phyloP scores from a whole-genome alignment of 2,888 invertebrate species.

The Tanypteryx hageni region DNA sequence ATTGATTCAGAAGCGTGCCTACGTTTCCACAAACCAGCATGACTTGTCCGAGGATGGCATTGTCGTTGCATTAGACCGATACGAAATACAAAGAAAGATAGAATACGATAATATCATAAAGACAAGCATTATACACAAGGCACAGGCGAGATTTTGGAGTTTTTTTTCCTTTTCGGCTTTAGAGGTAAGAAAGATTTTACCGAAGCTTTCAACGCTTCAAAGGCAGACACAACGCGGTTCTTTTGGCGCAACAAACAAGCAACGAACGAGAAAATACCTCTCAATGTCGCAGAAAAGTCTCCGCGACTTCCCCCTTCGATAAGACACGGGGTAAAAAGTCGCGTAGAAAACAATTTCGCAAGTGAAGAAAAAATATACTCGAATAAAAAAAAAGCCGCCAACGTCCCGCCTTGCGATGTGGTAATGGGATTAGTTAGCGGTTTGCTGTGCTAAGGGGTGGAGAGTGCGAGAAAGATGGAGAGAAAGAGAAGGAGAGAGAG shows the following conservation, averaged over 20 bases:
- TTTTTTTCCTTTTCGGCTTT: neutral
- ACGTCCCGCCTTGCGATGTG: conserved; percentile 48
- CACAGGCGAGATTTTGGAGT: conserved; percentile 8
- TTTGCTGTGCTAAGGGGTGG: conserved; percentile 47
- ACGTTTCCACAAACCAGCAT: too few species aligned
- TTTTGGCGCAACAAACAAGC: neutral
- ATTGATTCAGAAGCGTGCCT: neutral
- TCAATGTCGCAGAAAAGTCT: neutral
- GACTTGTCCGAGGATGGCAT: neutral
- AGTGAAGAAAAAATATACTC: neutral
- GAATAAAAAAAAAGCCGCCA: neutral
- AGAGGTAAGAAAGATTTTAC: too few species aligned
- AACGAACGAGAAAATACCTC: neutral
- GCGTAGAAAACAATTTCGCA: neutral
- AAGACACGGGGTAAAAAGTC: neutral
- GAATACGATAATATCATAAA: neutral
- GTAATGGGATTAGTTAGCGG: conserved; percentile 63
- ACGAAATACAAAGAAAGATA: neutral
- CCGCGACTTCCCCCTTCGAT: neutral
- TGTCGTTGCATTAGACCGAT: neutral
- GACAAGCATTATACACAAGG: neutral
- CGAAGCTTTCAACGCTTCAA: too few species aligned
- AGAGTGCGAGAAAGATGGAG: neutral
- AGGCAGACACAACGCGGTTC: neutral
- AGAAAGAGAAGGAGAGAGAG: neutral